A percentile compares a stretch with the other conserved stretches of the same genome.
These are phyloP conservation scores for Steinernema scapterisci DNA, from an alignment of 2,888 invertebrate species.

Conservation along the genomic window DNA sequence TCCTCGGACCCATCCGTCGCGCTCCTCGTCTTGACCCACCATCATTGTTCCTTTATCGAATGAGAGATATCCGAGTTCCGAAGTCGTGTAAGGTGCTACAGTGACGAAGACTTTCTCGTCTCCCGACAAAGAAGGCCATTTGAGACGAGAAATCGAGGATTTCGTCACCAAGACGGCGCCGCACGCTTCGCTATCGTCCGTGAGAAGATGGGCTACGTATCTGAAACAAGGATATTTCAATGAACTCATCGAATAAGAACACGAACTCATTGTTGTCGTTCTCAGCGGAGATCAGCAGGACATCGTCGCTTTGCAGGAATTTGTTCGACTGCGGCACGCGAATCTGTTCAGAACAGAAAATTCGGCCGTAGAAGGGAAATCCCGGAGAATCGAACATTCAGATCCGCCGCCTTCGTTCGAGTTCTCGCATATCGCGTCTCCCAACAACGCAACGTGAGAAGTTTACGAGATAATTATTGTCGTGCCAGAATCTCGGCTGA, in stretches of 20 bases:
- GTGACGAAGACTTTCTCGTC: constrained; percentile 23
- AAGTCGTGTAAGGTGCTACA: background rate
- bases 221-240: background rate
- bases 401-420: background rate
- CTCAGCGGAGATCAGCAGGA: background rate
- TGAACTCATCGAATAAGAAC: background rate
- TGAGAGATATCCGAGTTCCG: constrained; percentile 4
- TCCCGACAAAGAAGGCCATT: background rate
- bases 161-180: background rate
- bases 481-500: no score
- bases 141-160: background rate
- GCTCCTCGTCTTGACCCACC: background rate
- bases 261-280: background rate
- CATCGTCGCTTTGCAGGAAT: constrained; percentile 1
- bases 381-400: background rate
- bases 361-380: constrained; percentile 22
- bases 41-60: constrained; percentile 25
- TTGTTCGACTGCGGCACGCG: background rate
- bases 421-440: background rate
- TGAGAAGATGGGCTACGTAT: no score
- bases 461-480: no score
- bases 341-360: background rate
- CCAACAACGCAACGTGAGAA: no score
- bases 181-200: no score
- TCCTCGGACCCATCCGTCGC: background rate